phyloP scores from a whole-genome alignment of 2,888 invertebrate genomes.

The Trypoxylon attenuatum region DNA sequence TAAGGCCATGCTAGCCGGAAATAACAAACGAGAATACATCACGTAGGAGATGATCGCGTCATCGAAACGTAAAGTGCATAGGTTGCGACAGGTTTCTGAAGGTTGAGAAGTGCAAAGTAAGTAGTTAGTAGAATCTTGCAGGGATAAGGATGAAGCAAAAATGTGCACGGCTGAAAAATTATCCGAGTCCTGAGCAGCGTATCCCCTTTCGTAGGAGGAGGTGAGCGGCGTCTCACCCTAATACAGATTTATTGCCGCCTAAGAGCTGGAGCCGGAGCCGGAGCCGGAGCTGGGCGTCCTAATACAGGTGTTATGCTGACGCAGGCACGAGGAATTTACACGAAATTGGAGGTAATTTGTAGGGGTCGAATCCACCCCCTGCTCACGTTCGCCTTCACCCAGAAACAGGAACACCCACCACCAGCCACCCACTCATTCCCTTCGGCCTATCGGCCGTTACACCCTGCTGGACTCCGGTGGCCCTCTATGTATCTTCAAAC shows the following conservation, averaged over 20 bases:
- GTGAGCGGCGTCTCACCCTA: constrained; percentile 51
- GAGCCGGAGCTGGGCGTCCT: constrained; percentile 57
- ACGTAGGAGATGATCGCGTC: too few species aligned
- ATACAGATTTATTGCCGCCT: constrained; percentile 70
- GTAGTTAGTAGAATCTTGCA: too few species aligned
- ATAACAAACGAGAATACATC: constrained; percentile 14
- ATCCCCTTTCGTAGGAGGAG: constrained; percentile 50
- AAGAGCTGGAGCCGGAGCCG: too few species aligned
- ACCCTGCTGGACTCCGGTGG: constrained; percentile 34
- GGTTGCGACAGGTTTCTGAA: too few species aligned
- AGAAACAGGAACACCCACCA: neutral
- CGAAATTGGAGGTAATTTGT: constrained; percentile 72
- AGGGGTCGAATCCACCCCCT: constrained; percentile 52
- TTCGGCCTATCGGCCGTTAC: constrained; percentile 34
- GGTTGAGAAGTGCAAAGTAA: too few species aligned
- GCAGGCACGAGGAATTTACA: constrained; percentile 65
- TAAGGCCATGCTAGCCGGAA: neutral
- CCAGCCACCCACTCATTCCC: constrained; percentile 28
- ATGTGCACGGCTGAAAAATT: constrained; percentile 51
- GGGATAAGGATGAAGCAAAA: too few species aligned
- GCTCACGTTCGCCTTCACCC: neutral
- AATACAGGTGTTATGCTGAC: constrained; percentile 68
- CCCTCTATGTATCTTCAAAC: constrained; percentile 20
- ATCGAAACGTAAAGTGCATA: too few species aligned
- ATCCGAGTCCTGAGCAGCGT: constrained; percentile 32